Conservation (phyloP, 1,140 invertebrate genomes). For the Aradophagus sp. region DNA sequence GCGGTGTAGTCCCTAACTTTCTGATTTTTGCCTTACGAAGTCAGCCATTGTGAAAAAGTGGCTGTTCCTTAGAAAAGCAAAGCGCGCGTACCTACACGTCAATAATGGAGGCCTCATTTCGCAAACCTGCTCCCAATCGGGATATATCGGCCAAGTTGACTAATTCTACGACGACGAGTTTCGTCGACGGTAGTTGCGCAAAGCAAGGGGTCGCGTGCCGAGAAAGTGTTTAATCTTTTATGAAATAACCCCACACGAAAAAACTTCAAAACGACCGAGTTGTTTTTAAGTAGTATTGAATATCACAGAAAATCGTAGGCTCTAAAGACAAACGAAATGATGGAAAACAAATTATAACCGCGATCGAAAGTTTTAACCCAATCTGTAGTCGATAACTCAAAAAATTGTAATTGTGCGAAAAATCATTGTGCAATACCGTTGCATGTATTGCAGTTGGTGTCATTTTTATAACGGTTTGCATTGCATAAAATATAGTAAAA, state of each 20-base stretch:
- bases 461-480: too few relatives aligned
- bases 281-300: conserved; percentile 23
- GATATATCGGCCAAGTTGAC: conserved; percentile 24
- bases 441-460: too few relatives aligned
- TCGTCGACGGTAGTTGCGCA: conserved; percentile 20
- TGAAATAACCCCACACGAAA: conserved; percentile 16
- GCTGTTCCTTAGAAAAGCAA: conserved; percentile 54
- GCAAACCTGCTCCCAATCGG: conserved; percentile 22
- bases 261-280: too few relatives aligned
- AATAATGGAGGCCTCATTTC: conserved; percentile 43
- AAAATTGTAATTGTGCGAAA: too few relatives aligned
- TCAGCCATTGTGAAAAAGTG: conserved; percentile 73
- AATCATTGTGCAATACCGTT: too few relatives aligned
- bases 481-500: too few relatives aligned
- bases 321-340: neutral
- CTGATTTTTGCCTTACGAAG: conserved; percentile 76
- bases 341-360: too few relatives aligned
- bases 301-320: conserved; percentile 11
- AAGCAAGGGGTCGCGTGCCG: conserved; percentile 35
- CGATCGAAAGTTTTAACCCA: too few relatives aligned
- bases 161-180: conserved; percentile 38
- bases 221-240: conserved; percentile 35
- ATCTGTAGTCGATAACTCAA: too few relatives aligned
- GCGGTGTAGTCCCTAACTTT: conserved; percentile 70
- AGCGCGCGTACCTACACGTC: conserved; percentile 29